phyloP scores from a whole-genome alignment of 2,113 vertebrate species.

The Riparia riparia region DNA sequence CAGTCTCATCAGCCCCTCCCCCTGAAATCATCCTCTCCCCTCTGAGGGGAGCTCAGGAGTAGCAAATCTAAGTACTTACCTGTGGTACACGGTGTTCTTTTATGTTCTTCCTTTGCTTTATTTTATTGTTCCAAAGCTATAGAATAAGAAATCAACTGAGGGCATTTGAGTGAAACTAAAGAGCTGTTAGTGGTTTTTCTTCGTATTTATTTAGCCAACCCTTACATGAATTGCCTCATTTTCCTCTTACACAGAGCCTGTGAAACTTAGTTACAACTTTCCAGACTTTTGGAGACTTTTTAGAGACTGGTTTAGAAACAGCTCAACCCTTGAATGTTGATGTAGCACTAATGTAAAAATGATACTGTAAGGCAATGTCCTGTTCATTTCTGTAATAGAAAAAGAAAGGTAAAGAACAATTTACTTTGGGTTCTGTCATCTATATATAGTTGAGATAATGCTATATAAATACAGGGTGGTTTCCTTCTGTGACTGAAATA shows the following conservation, averaged over 20 bases:
- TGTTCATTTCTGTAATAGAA: background rate
- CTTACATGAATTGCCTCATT: background rate
- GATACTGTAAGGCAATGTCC: background rate
- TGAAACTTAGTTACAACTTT: background rate
- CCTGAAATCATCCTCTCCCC: background rate
- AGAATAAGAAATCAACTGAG: background rate
- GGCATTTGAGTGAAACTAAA: background rate
- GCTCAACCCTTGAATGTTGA: background rate
- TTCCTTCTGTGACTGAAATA: background rate
- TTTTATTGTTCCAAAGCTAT: background rate
- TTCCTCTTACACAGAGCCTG: background rate
- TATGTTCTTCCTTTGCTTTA: background rate
- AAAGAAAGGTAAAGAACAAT: background rate
- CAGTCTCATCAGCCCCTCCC: background rate
- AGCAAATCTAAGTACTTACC: background rate
- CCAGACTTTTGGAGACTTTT: background rate
- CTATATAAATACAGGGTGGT: background rate
- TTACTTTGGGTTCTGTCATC: background rate
- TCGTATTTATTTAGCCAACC: background rate
- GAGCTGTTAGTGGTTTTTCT: background rate
- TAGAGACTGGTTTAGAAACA: background rate
- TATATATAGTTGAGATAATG: background rate
- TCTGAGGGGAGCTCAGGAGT: background rate
- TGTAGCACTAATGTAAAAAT: background rate
- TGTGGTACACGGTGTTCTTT: background rate